A percentile compares a stretch with the other conserved stretches of the same genome.
Evolutionary conservation across 2,888 invertebrate genomes (phyloP).

Genomic region (Scaptomyza caliginosa): DNA sequence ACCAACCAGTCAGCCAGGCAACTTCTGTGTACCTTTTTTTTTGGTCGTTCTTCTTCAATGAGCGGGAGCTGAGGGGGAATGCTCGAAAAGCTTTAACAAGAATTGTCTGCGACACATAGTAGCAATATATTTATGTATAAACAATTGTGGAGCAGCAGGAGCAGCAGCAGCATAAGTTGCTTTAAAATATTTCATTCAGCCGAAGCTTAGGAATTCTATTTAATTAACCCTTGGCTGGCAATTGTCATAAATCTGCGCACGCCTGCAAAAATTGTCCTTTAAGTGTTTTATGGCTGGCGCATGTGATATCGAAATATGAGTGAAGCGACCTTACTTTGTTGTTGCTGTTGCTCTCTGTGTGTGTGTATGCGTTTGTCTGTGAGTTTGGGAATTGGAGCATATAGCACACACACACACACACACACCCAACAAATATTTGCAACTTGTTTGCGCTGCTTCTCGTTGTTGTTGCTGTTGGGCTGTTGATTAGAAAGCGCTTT

Average conservation of each 20-base stretch:
- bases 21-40: constrained; percentile 51
- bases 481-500: constrained; percentile 67
- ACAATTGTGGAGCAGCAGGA: constrained; percentile 33
- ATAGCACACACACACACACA: constrained; percentile 31
- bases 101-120: constrained; percentile 36
- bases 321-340: constrained; percentile 10
- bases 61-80: neutral
- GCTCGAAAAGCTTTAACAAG: constrained; percentile 42
- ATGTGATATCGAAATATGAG: constrained; percentile 48
- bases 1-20: constrained; percentile 34
- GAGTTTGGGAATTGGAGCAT: constrained; percentile 63
- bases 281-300: constrained; percentile 75
- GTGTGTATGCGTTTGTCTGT: neutral
- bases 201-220: constrained; percentile 56
- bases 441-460: constrained; percentile 60
- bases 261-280: constrained; percentile 66
- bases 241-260: constrained; percentile 47
- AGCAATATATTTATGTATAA: constrained; percentile 67
- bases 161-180: constrained; percentile 32
- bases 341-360: constrained; percentile 18
- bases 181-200: constrained; percentile 41
- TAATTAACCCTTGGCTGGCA: constrained; percentile 66
- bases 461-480: constrained; percentile 2
- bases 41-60: neutral
- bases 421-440: constrained; percentile 50